phyloP scores from a whole-genome alignment of 2,888 invertebrate genomes.

The Athrips mouffetella region DNA sequence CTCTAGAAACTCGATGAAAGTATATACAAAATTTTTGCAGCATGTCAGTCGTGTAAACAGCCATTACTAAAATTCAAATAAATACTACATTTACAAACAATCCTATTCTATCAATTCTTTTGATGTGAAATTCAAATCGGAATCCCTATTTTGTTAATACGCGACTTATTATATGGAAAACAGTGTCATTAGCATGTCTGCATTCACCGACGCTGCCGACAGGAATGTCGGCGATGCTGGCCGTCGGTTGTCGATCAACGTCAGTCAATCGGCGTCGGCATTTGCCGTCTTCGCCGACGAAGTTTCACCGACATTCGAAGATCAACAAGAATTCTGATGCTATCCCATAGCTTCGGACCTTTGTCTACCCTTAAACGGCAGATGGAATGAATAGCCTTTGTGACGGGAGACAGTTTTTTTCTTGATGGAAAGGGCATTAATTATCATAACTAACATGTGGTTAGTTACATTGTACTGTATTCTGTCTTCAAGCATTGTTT shows the following conservation, averaged over 20 bases:
- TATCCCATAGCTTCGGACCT: slow-evolving; percentile 60
- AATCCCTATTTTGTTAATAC: slow-evolving; percentile 48
- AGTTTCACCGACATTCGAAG: slow-evolving; percentile 55
- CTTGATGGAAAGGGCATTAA: slow-evolving; percentile 49
- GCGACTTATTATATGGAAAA: slow-evolving; percentile 73
- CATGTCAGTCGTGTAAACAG: too few species aligned
- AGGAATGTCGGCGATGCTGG: slow-evolving; percentile 14
- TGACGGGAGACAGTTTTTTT: slow-evolving; percentile 51
- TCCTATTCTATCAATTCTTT: slow-evolving; percentile 31
- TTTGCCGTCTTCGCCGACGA: slow-evolving; percentile 47
- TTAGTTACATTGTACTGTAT: slow-evolving; percentile 1
- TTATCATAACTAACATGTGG: slow-evolving; percentile 48
- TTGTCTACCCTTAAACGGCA: slow-evolving; percentile 70
- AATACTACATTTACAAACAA: slow-evolving; percentile 26
- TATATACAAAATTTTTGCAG: too few species aligned
- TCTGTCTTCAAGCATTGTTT: not conserved
- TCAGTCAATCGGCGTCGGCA: slow-evolving; percentile 50
- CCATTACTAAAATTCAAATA: not conserved
- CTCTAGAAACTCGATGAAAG: not conserved
- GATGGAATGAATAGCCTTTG: slow-evolving; percentile 58
- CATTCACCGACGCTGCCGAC: slow-evolving; percentile 40
- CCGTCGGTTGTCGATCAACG: slow-evolving; percentile 59
- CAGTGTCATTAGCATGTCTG: slow-evolving; percentile 72
- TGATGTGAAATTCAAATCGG: slow-evolving; percentile 39
- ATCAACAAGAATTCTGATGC: slow-evolving; percentile 51